Percentiles rank a stretch among this genome's conserved stretches.
These are phyloP conservation scores for Platycheirus rosarum DNA, from an alignment of 2,888 invertebrate genomes.

Conservation along the genomic window DNA sequence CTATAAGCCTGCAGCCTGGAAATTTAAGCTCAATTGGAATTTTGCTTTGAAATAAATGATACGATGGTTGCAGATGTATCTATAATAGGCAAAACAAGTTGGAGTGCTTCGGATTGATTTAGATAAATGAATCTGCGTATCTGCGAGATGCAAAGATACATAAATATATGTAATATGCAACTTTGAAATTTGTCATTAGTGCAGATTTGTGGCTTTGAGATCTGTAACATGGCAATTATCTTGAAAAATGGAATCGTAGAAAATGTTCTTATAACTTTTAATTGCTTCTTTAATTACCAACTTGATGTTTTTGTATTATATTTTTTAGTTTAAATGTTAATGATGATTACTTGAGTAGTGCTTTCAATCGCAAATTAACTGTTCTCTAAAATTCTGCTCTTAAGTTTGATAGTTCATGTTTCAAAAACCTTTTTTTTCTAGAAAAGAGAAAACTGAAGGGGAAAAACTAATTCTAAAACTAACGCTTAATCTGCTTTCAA, in stretches of 20 bases:
- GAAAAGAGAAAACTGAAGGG: too few species aligned
- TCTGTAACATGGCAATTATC: not conserved
- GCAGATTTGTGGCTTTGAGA: conserved; percentile 2
- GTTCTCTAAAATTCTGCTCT: too few species aligned
- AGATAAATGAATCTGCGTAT: conserved; percentile 16
- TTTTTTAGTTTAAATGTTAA: too few species aligned
- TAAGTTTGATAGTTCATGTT: too few species aligned
- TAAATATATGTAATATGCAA: too few species aligned
- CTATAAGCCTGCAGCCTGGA: not conserved
- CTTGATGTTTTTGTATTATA: too few species aligned
- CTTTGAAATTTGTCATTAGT: not conserved
- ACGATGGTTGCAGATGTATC: not conserved
- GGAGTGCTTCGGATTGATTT: conserved; percentile 7
- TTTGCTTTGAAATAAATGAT: not conserved
- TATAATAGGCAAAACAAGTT: not conserved
- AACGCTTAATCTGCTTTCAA: too few species aligned
- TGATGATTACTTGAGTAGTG: too few species aligned
- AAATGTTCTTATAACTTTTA: not conserved
- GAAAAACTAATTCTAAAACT: too few species aligned
- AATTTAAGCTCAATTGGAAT: conserved; percentile 9
- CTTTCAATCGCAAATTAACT: too few species aligned
- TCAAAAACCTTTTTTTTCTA: too few species aligned
- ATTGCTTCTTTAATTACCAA: too few species aligned
- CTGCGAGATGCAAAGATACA: not conserved
- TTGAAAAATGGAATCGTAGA: not conserved